Conservation (phyloP, 2,113 vertebrate genomes). For the Ochotona princeps region DNA sequence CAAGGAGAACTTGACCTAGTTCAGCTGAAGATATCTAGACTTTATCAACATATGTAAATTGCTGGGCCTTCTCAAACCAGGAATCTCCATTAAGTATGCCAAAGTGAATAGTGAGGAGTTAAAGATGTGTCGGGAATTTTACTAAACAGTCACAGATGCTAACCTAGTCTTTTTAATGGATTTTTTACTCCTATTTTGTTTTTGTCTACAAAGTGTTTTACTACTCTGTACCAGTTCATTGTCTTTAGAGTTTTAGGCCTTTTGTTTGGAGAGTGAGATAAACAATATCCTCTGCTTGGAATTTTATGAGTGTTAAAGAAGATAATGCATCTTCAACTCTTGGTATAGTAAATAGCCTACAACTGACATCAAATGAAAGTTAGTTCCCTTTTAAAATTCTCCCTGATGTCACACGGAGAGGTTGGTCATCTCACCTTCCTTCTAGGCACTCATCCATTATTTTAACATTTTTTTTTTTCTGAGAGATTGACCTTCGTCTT, state of each 20-base stretch:
- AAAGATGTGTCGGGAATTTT: not conserved
- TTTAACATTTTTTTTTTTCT: constrained; percentile 8
- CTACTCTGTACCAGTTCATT: not conserved
- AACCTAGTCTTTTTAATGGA: not conserved
- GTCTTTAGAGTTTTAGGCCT: not conserved
- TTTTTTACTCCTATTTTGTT: not conserved
- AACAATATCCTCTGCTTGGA: not conserved
- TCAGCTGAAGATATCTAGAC: constrained; percentile 38
- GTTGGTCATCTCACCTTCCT: constrained; percentile 1
- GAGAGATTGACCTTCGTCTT: not conserved
- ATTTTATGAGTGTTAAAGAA: constrained; percentile 32
- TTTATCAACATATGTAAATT: constrained; percentile 11
- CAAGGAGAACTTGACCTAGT: constrained; percentile 36
- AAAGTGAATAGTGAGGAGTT: not conserved
- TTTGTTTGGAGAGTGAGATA: constrained; percentile 12
- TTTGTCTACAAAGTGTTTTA: no score
- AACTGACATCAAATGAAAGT: not conserved
- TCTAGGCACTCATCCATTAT: not conserved
- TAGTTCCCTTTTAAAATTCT: constrained; percentile 2
- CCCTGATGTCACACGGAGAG: not conserved
- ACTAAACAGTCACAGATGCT: constrained; percentile 8
- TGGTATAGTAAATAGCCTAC: not conserved
- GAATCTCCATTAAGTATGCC: not conserved
- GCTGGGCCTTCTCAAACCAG: not conserved
- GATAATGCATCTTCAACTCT: not conserved